Base-by-base conservation (phyloP, 2,113 vertebrate species). In the Physeter macrocephalus region DNA sequence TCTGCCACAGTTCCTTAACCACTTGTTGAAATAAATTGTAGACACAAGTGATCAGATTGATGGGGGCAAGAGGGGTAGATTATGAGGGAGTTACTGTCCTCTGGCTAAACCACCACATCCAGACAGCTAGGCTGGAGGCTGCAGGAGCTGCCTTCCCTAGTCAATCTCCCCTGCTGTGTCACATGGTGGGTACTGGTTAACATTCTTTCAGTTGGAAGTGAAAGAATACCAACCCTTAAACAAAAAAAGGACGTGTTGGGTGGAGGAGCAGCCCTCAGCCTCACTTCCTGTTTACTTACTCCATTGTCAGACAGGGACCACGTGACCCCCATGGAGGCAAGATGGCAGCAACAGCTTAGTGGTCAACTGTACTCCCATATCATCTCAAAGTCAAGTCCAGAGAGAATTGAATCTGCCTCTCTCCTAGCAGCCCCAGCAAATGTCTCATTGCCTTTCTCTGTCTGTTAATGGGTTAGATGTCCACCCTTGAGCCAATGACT, bases 301-400 rank as follows among this genome's bases (percentile, higher is more conserved):
- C 78, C 78, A 29, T 25, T 14, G 52, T 54, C 74, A 85, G 6
- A 88, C 17, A 43, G 46, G 25, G 13, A 27, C 54, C 77, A 36
- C 9, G 34, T 41, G 36, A 74, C 9, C 27, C 21, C 29, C 8
- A 0, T 17, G 14, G 49, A 69, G 18, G 29, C 78, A 69, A 85
- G 39, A 72, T 23, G 67, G 59, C 0, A 0, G 57, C 57, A 54
- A 43, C 3, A 41, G 43, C 18, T 72, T 25, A 8, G 10, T 1
- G 8, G 39, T 31, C 62, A 46, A 0, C 14, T 1, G 2, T 8
- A 29, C 27, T 17, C 29, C 23, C 61, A 5, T 1, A 4, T 46
- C 81, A 81, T 29, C 69, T 39, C 71, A 59, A 93, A 27, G 75
- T 93, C 81, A 71, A 67, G 75, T 81, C n/a, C 25, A 61, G 64